Conservation (phyloP, 2,797 vertebrate species). For the Serranus cabrilla region DNA sequence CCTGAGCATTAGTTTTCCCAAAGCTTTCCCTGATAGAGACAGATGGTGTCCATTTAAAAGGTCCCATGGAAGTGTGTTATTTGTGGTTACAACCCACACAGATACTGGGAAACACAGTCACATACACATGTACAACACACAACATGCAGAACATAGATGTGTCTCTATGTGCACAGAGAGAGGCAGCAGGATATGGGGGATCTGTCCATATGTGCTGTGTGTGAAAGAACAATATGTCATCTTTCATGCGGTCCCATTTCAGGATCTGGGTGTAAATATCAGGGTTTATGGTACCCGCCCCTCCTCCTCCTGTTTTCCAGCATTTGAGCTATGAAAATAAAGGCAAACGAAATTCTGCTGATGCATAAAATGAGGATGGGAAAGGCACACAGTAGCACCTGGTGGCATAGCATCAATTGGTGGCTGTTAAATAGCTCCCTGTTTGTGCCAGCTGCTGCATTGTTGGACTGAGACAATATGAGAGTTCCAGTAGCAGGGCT, state of each 20-base stretch:
- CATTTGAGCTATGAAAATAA: conserved; percentile 77
- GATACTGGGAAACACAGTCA: conserved; percentile 66
- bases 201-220: conserved; percentile 47
- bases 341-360: conserved; percentile 80
- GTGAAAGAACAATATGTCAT: conserved; percentile 52
- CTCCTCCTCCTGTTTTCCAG: conserved; percentile 50
- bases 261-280: conserved; percentile 59
- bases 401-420: conserved; percentile 82
- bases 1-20: conserved; percentile 76
- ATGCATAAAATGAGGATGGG: conserved; percentile 83
- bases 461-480: conserved; percentile 85
- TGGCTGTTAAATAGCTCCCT: conserved; percentile 82
- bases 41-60: conserved; percentile 84
- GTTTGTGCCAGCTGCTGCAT: conserved; percentile 85
- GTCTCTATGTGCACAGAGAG: conserved; percentile 16
- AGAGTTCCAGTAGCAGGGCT: conserved; percentile 80
- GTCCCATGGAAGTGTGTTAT: conserved; percentile 83
- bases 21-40: conserved; percentile 79
- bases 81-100: conserved; percentile 70
- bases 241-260: conserved; percentile 53
- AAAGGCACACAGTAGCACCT: conserved; percentile 83
- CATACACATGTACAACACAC: conserved; percentile 34
- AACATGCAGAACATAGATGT: conserved; percentile 6
- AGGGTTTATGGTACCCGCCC: conserved; percentile 50
- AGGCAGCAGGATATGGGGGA: conserved; percentile 14